Evolutionary conservation across 2,113 vertebrate species (phyloP), one percentile per base, ranked within the genome.

Genomic region (Sinocyclocheilus rhinocerous): DNA sequence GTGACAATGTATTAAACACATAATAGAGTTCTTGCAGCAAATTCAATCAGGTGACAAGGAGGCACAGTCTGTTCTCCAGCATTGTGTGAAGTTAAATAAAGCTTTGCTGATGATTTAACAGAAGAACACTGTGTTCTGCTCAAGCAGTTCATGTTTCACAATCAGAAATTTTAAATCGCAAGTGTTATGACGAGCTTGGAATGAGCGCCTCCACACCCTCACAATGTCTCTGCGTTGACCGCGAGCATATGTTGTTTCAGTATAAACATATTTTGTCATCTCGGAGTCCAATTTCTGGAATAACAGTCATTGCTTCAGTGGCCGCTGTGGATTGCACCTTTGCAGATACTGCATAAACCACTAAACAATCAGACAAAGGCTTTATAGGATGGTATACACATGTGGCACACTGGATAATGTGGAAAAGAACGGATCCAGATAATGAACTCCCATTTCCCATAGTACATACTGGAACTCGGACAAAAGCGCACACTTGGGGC

Each of bases 401-500:
- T 70, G 81, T 70, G 63, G 65, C 39, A 70, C 24, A 50, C 24
- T 50, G 59, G 29, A 18, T 70, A 69, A 22, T 52, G 16, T 0
- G 16, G 16, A 82, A 69, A 82, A 26, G 42, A 81, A 82, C 3
- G 18, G 22, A 82, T 69, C 39, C 16, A 42, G 39, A 69, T 52
- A 82, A 82, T 70, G 42, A 82, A 82, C 80, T 82, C 80, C 42
- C 45, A 67, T 69, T 69, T 69, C 80, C 81, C 81, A 70, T n/a
- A 70, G 48, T 82, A 77, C 15, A 77, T 29, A 55, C 50, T 77
- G 50, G 26, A 45, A 36, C 42, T 69, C 12, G 26, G 45, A 82
- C 61, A 33, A 82, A 67, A 52, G 42, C 48, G 6, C 6, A 52
- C 81, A 50, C 81, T 70, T 50, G 45, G 65, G 42, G 9, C 24